Base-by-base conservation (phyloP, 2,888 invertebrate genomes). In the Catocala sponsa region DNA sequence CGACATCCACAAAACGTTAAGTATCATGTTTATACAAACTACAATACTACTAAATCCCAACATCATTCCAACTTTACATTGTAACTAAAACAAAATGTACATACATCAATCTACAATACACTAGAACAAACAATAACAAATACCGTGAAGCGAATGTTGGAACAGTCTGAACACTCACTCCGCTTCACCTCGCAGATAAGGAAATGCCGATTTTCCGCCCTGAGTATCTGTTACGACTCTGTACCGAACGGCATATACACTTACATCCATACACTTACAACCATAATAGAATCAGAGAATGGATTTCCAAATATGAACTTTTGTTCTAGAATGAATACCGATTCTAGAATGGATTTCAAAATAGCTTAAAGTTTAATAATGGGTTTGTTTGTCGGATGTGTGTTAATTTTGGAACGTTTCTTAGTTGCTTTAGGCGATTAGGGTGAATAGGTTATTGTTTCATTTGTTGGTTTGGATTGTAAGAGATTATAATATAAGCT, bases 161-260 rank as follows among this genome's bases (percentile, higher is more conserved):
- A 57, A 55, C 41, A 51, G 48, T 12, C 44, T n/a, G 50, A 55
- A 13, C 44, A 61, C 46, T 63, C 68, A 71, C 50, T 25, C 62
- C 68, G 66, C 67, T 67, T 65, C 43, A 46, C 56, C 52, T 59
- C 58, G 33, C 32, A 52, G 72, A 67, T 72, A 75, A 80, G 83
- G 83, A 82, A 84, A 84, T 81, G 64, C 75, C 74, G 75, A 83
- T 83, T 82, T 83, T 80, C 81, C 78, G 82, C 76, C 64, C 69
- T 59, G 70, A 72, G 70, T 74, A 65, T 70, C 68, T 65, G 66
- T 65, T 71, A 65, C 78, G 65, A 65, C 55, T 63, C 56, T 0
- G 63, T 47, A 65, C 50, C 5, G 11, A 51, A 4, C 44, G 46
- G 15, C 53, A 59, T 68, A 61, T 69, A 69, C 63, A 69, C 63